These are phyloP conservation scores for Ochropleura plecta DNA, from an alignment of 2,888 invertebrate species.

Conservation along the genomic window DNA sequence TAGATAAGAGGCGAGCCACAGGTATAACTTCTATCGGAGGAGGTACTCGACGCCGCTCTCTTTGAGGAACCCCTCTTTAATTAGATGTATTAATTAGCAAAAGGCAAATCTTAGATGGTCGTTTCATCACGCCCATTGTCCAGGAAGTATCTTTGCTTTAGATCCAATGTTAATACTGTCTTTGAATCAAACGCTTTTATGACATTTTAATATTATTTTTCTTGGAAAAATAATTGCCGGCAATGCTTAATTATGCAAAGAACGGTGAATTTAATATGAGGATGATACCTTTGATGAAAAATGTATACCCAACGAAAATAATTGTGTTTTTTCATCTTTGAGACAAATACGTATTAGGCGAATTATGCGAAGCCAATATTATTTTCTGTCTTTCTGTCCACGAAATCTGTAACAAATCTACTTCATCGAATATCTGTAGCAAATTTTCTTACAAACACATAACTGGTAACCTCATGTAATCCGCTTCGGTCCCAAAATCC, in stretches of 20 bases:
- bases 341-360: conserved; percentile 6
- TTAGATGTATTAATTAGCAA: conserved; percentile 74
- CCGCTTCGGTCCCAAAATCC: background rate
- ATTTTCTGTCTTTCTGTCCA: background rate
- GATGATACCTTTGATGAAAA: conserved; percentile 37
- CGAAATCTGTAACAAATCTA: background rate
- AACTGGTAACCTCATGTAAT: conserved; percentile 3
- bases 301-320: conserved; percentile 11
- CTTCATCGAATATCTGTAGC: background rate
- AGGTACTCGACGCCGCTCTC: conserved; percentile 47
- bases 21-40: conserved; percentile 49
- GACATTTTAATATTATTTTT: conserved; percentile 23
- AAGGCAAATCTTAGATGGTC: conserved; percentile 51
- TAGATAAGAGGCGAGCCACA: conserved; percentile 56
- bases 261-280: conserved; percentile 33
- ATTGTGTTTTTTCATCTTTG: background rate
- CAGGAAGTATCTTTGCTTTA: conserved; percentile 37
- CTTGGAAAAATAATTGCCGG: conserved; percentile 39
- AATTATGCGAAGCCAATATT: conserved; percentile 3
- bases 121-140: conserved; percentile 54
- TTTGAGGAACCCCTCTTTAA: conserved; percentile 65
- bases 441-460: background rate
- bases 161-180: conserved; percentile 31
- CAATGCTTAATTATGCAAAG: conserved; percentile 36
- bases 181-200: conserved; percentile 33